Percentiles rank a stretch among this genome's conserved stretches.
These are phyloP conservation scores for Gila robusta DNA, from an alignment of 2,797 vertebrate species.

Conservation along the genomic window DNA sequence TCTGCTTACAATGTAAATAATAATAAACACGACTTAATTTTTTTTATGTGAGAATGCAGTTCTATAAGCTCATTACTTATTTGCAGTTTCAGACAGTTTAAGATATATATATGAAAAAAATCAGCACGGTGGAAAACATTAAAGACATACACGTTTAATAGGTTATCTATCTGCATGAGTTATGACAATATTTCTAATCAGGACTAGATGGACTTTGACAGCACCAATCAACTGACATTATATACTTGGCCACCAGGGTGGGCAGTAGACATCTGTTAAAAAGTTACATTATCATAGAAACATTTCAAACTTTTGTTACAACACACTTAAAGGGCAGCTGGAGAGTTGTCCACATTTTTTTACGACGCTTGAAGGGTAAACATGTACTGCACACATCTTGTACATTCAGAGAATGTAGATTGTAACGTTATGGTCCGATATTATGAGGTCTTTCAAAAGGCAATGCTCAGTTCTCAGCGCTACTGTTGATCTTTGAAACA, in stretches of 20 bases:
- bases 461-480: background rate
- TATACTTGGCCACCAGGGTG: constrained; percentile 41
- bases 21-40: background rate
- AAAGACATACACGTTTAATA: background rate
- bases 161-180: background rate
- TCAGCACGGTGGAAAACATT: background rate
- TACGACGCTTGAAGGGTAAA: background rate
- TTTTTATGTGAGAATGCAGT: background rate
- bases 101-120: background rate
- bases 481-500: background rate
- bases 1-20: background rate
- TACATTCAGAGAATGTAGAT: background rate
- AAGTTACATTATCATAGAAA: constrained; percentile 9
- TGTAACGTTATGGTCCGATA: background rate
- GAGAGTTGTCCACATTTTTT: constrained; percentile 3
- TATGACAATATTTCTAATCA: background rate
- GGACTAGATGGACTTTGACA: constrained; percentile 28
- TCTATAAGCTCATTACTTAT: background rate
- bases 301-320: constrained; percentile 18
- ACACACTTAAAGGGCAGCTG: background rate
- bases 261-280: constrained; percentile 38
- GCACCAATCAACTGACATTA: constrained; percentile 33
- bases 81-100: background rate
- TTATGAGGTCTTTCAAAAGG: background rate
- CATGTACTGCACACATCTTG: background rate